Conservation (phyloP, 2,888 invertebrate species). For the Empis stercorea region DNA sequence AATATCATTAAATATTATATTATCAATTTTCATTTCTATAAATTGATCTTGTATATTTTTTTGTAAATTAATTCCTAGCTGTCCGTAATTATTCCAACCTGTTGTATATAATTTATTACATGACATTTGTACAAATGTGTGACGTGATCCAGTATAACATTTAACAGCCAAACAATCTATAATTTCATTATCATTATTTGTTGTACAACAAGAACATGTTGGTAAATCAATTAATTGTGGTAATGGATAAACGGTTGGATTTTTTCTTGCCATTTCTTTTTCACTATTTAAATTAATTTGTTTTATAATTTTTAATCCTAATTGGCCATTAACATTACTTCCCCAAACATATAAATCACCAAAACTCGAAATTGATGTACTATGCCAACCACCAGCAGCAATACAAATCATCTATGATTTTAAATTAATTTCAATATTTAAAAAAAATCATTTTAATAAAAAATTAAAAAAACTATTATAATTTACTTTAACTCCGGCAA, state of each 20-base stretch:
- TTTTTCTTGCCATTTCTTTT: constrained; percentile 17
- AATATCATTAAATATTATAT: constrained; percentile 19
- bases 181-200: constrained; percentile 13
- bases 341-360: constrained; percentile 87
- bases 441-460: constrained; percentile 4
- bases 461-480: neutral
- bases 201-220: constrained; percentile 24
- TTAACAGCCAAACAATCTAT: constrained; percentile 33
- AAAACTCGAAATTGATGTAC: constrained; percentile 58
- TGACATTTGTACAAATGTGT: constrained; percentile 57
- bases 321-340: constrained; percentile 77
- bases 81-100: constrained; percentile 75
- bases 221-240: constrained; percentile 29
- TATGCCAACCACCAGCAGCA: constrained; percentile 79
- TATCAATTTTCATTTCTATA: constrained; percentile 20
- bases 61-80: constrained; percentile 44
- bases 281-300: constrained; percentile 11
- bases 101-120: constrained; percentile 56
- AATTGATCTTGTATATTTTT: constrained; percentile 22
- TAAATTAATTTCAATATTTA: too few relatives aligned
- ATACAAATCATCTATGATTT: constrained; percentile 50
- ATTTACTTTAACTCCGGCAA: constrained; percentile 54
- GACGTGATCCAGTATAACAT: constrained; percentile 63
- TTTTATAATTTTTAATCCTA: constrained; percentile 48
- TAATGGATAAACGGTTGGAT: constrained; percentile 25